phyloP scores from a whole-genome alignment of 2,113 vertebrate genomes.

The Crypturellus undulatus region DNA sequence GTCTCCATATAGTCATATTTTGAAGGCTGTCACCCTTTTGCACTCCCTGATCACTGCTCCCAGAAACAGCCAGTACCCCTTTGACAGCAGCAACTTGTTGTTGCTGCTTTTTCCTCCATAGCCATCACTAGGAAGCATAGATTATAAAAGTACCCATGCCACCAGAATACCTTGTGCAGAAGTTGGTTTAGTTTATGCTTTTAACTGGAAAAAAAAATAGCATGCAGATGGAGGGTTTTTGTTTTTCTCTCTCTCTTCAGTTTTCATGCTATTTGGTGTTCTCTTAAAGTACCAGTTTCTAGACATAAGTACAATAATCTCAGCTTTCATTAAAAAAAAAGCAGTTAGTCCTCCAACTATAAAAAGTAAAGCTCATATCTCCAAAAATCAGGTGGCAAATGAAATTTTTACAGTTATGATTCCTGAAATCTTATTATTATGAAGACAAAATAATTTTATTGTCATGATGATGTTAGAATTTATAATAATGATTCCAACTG shows the following conservation, averaged over 20 bases:
- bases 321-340: constrained; percentile 3
- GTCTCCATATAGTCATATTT: not conserved
- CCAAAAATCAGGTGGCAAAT: constrained; percentile 15
- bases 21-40: accelerated
- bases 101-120: not conserved
- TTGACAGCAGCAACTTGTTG: not conserved
- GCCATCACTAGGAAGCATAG: not conserved
- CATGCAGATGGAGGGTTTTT: not conserved
- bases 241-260: too few relatives aligned
- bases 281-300: constrained; percentile 24
- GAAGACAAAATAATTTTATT: not conserved
- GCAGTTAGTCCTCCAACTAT: not conserved
- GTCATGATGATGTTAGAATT: not conserved
- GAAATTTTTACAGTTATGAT: not conserved
- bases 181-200: not conserved
- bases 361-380: constrained; percentile 3
- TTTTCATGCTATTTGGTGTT: not conserved
- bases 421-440: not conserved
- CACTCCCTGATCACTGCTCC: not conserved
- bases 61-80: not conserved
- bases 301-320: not conserved
- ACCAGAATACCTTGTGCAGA: not conserved
- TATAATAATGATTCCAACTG: not conserved
- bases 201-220: not conserved
- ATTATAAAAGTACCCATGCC: not conserved